Conservation (phyloP, 2,113 vertebrate species). For the Oncorhynchus kisutch region DNA sequence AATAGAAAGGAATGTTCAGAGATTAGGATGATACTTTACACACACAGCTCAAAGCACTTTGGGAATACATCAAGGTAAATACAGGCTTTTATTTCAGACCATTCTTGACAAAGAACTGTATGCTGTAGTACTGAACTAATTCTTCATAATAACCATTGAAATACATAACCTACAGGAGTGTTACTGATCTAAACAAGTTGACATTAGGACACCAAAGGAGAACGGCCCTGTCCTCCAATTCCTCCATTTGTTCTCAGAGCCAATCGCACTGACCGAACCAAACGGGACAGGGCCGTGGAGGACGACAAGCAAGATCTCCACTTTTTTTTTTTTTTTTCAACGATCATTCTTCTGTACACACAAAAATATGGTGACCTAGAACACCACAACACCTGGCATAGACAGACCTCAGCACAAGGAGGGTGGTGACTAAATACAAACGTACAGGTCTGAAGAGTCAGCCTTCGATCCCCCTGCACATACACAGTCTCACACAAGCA, state of each 20-base stretch:
- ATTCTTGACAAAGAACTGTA: slow-evolving; percentile 60
- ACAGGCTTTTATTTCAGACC: slow-evolving; percentile 61
- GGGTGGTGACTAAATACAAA: slow-evolving; percentile 89
- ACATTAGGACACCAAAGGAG: slow-evolving; percentile 39
- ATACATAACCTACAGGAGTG: slow-evolving; percentile 68
- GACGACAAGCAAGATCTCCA: slow-evolving; percentile 80
- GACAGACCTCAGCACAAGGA: slow-evolving; percentile 85
- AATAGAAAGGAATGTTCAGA: background rate
- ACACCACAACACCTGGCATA: slow-evolving; percentile 98
- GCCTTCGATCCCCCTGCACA: slow-evolving; percentile 79
- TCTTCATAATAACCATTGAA: slow-evolving; percentile 64
- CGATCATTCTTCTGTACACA: slow-evolving; percentile 87
- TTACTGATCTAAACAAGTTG: slow-evolving; percentile 52
- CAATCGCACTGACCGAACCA: slow-evolving; percentile 25
- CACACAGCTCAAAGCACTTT: slow-evolving; percentile 59
- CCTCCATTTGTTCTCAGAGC: slow-evolving; percentile 30
- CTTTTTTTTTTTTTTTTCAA: slow-evolving; percentile 73
- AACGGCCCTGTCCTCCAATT: slow-evolving; percentile 34
- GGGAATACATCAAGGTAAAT: slow-evolving; percentile 71
- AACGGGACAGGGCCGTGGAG: slow-evolving; percentile 44
- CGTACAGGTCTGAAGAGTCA: slow-evolving; percentile 54
- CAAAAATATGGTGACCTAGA: slow-evolving; percentile 87
- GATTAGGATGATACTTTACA: slow-evolving; percentile 62
- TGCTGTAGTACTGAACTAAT: slow-evolving; percentile 50
- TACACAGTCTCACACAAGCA: slow-evolving; percentile 95